Evolutionary conservation across 2,888 invertebrate species (phyloP), one percentile per base, ranked within the genome.

Genomic region (Ophioninae sp.): DNA sequence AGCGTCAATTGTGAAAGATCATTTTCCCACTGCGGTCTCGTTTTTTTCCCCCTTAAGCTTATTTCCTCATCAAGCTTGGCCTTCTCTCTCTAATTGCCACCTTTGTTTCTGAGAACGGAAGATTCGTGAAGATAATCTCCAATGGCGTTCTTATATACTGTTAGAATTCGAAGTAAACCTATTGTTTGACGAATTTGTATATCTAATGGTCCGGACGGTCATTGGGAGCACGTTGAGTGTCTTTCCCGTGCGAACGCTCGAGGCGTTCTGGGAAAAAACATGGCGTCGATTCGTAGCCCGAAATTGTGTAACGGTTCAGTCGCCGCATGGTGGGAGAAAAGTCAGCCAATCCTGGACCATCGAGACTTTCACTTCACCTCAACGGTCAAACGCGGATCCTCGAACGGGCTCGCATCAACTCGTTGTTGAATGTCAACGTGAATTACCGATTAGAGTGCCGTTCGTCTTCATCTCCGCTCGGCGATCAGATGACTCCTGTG

Each of bases 1-100:
- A 67, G 80, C 77, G 68, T 77, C 80, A 83, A 83, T 80, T 80
- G 83, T 51, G 69, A 68, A 68, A 9, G 64, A 83, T 83, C 69
- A 73, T 61, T 63, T 67, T 51, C 67, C 56, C 41, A 77, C n/a
- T 59, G 77, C 22, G 58, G 0, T 22, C 22, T 51, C 9, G 73
- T 63, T n/a, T 73, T 69, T 80, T 39, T 65, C 58, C 73, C 58
- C 69, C 72, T 44, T 51, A 51, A 37, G n/a, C 61, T 41, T 64
- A 51, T 41, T 56, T 51, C 61, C 41, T 69, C 39, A 23, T 56
- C 65, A 17, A 23, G 10, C 41, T 30, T 30, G 56, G 6, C n/a
- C 59, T 65, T 67, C 51, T 59, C 37, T 6, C 30, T 63, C 72
- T 37, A 51, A 61, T 73, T 64, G 30, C 67, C 59, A 65, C 17